phyloP scores from a whole-genome alignment of 2,797 vertebrate genomes.

The Periparus ater region DNA sequence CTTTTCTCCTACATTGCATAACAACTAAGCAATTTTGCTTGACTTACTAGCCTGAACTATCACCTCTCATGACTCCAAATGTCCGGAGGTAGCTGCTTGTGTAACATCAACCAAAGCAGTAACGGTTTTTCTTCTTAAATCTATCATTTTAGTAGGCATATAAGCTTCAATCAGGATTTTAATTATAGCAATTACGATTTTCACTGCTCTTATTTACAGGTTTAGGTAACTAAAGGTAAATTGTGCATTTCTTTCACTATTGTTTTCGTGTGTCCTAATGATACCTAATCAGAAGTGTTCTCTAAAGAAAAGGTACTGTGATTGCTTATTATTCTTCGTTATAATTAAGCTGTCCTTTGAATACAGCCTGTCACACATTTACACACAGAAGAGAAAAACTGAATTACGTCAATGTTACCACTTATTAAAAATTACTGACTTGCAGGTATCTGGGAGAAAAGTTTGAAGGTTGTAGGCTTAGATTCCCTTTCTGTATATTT shows the following conservation, averaged over 20 bases:
- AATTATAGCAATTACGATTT: not conserved
- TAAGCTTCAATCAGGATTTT: not conserved
- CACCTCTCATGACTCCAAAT: not conserved
- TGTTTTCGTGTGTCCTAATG: not conserved
- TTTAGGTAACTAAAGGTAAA: not conserved
- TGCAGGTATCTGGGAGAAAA: not conserved
- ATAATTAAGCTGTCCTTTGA: not conserved
- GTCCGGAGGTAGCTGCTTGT: not conserved
- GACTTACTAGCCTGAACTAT: not conserved
- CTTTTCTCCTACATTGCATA: slow-evolving; percentile 6
- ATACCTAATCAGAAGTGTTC: not conserved
- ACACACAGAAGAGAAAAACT: not conserved
- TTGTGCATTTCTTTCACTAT: not conserved
- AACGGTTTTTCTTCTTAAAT: not conserved
- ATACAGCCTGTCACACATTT: not conserved
- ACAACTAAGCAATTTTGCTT: not conserved
- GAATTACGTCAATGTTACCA: not conserved
- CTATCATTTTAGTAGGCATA: not conserved
- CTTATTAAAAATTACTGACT: not conserved
- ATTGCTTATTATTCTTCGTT: not conserved
- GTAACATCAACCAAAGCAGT: not conserved
- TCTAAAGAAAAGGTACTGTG: not conserved
- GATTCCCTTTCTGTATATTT: not conserved
- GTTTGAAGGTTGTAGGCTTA: not conserved
- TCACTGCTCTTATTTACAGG: not conserved